phyloP scores from a whole-genome alignment of 1,140 invertebrate species.

The Dendrolimus kikuchii region DNA sequence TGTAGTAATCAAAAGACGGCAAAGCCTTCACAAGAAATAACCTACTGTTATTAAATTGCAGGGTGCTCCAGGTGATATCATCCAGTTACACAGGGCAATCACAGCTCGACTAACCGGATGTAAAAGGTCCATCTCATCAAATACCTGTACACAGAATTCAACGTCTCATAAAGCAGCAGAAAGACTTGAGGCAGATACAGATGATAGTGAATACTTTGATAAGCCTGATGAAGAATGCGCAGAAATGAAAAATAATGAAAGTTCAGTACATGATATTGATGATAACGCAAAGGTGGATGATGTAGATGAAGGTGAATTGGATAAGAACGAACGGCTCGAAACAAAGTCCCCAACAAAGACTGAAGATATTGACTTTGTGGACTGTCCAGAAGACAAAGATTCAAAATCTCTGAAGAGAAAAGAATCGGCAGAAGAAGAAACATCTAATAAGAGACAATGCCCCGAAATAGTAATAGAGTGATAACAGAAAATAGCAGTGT shows the following conservation, averaged over 20 bases:
- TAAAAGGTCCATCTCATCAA: conserved; percentile 24
- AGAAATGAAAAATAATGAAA: conserved; percentile 18
- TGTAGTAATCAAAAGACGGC: too few relatives aligned
- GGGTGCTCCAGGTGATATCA: conserved; percentile 86
- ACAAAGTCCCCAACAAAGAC: conserved; percentile 29
- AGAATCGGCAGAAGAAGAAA: conserved; percentile 48
- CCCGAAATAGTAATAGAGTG: conserved; percentile 43
- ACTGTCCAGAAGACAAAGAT: conserved; percentile 31
- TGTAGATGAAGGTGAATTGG: conserved; percentile 12
- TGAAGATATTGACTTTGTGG: conserved; percentile 30
- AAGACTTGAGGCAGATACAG: conserved; percentile 36
- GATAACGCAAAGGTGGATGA: conserved; percentile 18
- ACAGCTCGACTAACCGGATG: conserved; percentile 37
- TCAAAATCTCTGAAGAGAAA: conserved; percentile 49
- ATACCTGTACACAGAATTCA: conserved; percentile 21
- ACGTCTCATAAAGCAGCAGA: conserved; percentile 44
- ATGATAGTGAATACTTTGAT: conserved; percentile 31
- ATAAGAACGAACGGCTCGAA: conserved; percentile 27
- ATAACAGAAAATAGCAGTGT: conserved; percentile 18
- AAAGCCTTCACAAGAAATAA: neutral
- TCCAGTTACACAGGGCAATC: conserved; percentile 81
- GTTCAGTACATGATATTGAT: conserved; percentile 14
- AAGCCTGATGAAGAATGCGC: conserved; percentile 23
- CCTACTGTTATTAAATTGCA: conserved; percentile 44
- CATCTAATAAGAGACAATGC: conserved; percentile 58